Percentiles rank a stretch among this genome's conserved stretches.
Conservation (phyloP, 2,113 vertebrate genomes). For the Equus przewalskii region DNA sequence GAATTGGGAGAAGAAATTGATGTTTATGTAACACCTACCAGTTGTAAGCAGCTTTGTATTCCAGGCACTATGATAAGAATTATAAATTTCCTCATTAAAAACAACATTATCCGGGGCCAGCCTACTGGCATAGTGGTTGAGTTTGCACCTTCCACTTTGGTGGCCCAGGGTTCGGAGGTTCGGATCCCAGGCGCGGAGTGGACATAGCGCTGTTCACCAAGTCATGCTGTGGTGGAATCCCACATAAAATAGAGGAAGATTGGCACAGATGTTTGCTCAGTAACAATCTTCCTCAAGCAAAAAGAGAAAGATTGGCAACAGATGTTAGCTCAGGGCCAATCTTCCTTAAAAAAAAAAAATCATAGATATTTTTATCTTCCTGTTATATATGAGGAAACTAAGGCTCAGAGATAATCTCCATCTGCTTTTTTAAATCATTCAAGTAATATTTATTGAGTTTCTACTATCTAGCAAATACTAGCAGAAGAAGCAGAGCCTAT, state of each 20-base stretch:
- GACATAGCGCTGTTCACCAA: too few relatives aligned
- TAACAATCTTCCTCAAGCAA: too few relatives aligned
- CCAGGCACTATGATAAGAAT: not conserved
- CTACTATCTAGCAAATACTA: not conserved
- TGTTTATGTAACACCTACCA: not conserved
- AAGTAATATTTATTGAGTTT: not conserved
- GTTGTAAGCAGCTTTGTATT: not conserved
- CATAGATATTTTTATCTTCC: not conserved
- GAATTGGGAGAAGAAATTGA: not conserved
- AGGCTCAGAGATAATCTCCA: not conserved
- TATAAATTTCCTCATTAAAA: constrained; percentile 15
- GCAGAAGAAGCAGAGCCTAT: not conserved
- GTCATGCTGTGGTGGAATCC: too few relatives aligned
- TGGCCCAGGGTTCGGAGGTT: too few relatives aligned
- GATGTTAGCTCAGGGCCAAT: too few relatives aligned
- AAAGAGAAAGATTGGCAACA: too few relatives aligned
- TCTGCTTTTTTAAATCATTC: not conserved
- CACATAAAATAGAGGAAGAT: too few relatives aligned
- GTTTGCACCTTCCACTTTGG: too few relatives aligned
- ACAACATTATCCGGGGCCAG: not conserved
- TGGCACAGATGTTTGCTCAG: too few relatives aligned
- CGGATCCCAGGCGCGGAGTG: too few relatives aligned
- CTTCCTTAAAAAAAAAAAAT: too few relatives aligned
- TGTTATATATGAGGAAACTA: constrained; percentile 15
- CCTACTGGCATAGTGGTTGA: too few relatives aligned